Conservation (phyloP, 2,113 vertebrate species). For the Struthio camelus region DNA sequence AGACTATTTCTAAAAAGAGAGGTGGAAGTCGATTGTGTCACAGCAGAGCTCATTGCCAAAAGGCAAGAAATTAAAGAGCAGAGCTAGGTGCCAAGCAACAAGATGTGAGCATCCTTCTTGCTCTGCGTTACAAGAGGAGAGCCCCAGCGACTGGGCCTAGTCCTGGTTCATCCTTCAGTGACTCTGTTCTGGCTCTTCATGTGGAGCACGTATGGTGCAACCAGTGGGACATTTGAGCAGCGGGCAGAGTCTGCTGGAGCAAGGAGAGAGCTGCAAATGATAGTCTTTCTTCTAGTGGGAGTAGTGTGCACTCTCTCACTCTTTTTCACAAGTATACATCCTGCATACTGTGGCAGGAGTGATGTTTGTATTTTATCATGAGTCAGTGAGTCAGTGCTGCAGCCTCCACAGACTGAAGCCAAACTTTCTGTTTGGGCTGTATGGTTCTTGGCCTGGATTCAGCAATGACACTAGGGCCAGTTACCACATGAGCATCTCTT, state of each 20-base stretch:
- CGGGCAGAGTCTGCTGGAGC: neutral
- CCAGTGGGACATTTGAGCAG: neutral
- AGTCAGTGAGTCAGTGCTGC: neutral
- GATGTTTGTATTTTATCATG: neutral
- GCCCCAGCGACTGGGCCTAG: neutral
- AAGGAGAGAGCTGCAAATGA: neutral
- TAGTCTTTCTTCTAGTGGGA: neutral
- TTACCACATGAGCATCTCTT: neutral
- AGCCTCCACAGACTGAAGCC: neutral
- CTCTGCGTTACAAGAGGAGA: neutral
- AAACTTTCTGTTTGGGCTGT: neutral
- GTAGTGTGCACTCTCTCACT: neutral
- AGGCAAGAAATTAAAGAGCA: slow-evolving; percentile 69
- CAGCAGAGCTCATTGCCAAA: slow-evolving; percentile 71
- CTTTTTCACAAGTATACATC: neutral
- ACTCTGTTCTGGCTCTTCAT: neutral
- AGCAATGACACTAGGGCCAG: neutral
- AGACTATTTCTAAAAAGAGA: slow-evolving; percentile 75
- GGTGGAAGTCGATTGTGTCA: slow-evolving; percentile 69
- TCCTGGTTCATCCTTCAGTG: neutral
- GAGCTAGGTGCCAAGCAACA: slow-evolving; percentile 72
- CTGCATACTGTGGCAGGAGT: neutral
- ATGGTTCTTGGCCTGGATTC: neutral
- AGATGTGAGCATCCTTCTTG: slow-evolving; percentile 57
- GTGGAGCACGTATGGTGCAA: neutral